Percentiles rank a stretch among this genome's conserved stretches.
phyloP scores from a whole-genome alignment of 2,888 invertebrate species.

The Diplazon laetatorius region DNA sequence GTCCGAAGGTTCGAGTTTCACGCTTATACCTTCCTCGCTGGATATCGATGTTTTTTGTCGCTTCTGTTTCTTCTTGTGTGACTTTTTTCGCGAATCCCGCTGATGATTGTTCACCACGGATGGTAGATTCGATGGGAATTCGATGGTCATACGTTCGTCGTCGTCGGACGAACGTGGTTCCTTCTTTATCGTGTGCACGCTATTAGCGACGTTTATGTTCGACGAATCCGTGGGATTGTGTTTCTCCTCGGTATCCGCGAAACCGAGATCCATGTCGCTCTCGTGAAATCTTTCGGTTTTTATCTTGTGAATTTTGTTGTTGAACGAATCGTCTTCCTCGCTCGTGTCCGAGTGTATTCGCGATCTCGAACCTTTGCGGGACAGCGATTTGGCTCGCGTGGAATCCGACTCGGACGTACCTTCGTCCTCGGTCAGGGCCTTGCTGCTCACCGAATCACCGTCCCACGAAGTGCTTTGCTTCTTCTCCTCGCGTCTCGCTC shows the following conservation, averaged over 20 bases:
- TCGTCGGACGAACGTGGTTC: slow-evolving; percentile 80
- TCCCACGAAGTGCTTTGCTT: slow-evolving; percentile 95
- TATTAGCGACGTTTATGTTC: slow-evolving; percentile 68
- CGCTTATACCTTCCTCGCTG: slow-evolving; percentile 72
- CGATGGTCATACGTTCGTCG: slow-evolving; percentile 76
- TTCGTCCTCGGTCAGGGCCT: slow-evolving; percentile 81
- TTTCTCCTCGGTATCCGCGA: slow-evolving; percentile 82
- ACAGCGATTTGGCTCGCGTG: slow-evolving; percentile 84
- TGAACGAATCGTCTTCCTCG: slow-evolving; percentile 86
- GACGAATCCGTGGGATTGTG: slow-evolving; percentile 76
- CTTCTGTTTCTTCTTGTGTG: slow-evolving; percentile 93
- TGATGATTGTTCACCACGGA: slow-evolving; percentile 78
- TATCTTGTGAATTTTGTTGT: slow-evolving; percentile 84
- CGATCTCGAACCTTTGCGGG: slow-evolving; percentile 88
- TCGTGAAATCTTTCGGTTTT: slow-evolving; percentile 87
- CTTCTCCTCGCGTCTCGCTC: slow-evolving; percentile 94
- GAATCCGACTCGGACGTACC: slow-evolving; percentile 82
- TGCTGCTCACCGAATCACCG: slow-evolving; percentile 88
- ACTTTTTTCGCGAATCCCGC: slow-evolving; percentile 86
- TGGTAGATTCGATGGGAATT: slow-evolving; percentile 73
- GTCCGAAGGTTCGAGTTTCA: slow-evolving; percentile 74
- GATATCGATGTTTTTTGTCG: slow-evolving; percentile 88
- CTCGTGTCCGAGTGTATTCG: slow-evolving; percentile 92
- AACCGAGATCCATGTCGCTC: slow-evolving; percentile 84
- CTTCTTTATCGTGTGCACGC: slow-evolving; percentile 75